A percentile compares a stretch with the other conserved stretches of the same genome.
phyloP scores from a whole-genome alignment of 2,797 vertebrate genomes.

The Argyrosomus regius region DNA sequence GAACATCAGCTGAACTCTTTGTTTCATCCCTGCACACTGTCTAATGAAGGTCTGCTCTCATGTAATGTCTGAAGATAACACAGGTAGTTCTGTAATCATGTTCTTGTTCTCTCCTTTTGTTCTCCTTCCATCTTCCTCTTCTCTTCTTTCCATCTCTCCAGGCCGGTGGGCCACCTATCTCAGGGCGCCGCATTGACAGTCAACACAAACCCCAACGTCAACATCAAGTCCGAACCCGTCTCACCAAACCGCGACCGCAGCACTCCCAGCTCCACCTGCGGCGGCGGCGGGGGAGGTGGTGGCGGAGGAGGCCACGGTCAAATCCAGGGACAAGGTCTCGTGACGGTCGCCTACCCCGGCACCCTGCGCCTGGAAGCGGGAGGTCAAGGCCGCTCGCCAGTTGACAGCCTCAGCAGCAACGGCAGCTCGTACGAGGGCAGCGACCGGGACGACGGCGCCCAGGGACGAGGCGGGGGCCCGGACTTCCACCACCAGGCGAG shows the following conservation, averaged over 20 bases:
- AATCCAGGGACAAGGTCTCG: constrained; percentile 69
- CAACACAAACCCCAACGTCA: constrained; percentile 94
- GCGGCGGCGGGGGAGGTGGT: constrained; percentile 16
- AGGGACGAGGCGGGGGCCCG: constrained; percentile 86
- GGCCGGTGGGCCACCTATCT: constrained; percentile 91
- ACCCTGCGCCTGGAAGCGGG: constrained; percentile 83
- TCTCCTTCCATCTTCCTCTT: neutral
- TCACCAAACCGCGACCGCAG: constrained; percentile 94
- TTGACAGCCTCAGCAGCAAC: constrained; percentile 95
- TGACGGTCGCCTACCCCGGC: constrained; percentile 83
- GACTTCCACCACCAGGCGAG: constrained; percentile 85
- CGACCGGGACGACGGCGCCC: constrained; percentile 91
- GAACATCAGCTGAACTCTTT: constrained; percentile 26
- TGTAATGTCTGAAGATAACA: neutral
- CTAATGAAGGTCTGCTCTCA: neutral
- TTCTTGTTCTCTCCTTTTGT: neutral
- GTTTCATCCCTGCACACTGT: constrained; percentile 45
- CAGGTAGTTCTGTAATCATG: neutral
- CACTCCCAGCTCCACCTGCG: constrained; percentile 87
- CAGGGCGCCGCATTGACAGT: constrained; percentile 91
- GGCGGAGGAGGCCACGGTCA: constrained; percentile 43
- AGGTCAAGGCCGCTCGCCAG: constrained; percentile 89
- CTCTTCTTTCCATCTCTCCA: constrained; percentile 54
- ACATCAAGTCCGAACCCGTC: constrained; percentile 96
- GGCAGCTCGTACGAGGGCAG: constrained; percentile 94